Conservation (phyloP, 2,888 invertebrate genomes). For the Megamerina dolium region DNA sequence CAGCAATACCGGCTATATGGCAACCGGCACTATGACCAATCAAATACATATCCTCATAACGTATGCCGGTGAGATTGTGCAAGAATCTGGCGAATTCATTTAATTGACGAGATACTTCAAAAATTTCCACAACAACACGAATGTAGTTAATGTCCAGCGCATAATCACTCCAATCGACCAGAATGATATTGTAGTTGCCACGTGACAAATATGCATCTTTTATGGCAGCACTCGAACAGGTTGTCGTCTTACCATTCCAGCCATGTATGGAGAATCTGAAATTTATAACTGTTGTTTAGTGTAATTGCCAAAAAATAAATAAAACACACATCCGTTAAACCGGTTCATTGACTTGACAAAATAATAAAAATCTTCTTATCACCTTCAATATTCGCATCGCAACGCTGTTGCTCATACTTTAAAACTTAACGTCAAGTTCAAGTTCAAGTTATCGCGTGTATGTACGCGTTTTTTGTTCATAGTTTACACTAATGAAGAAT, state of each 20-base stretch:
- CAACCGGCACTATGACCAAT: constrained; percentile 41
- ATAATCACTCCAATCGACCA: constrained; percentile 34
- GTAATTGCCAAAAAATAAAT: neutral
- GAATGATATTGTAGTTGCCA: constrained; percentile 32
- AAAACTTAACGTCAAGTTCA: constrained; percentile 11
- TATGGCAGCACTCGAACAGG: constrained; percentile 30
- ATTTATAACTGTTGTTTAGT: neutral
- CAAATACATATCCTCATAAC: constrained; percentile 25
- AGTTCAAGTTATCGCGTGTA: too few relatives aligned
- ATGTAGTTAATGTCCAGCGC: constrained; percentile 28
- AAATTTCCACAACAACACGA: constrained; percentile 24
- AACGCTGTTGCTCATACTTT: too few relatives aligned
- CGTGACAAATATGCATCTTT: constrained; percentile 28
- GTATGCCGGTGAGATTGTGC: constrained; percentile 15
- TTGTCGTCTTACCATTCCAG: constrained; percentile 28
- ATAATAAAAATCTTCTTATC: too few relatives aligned
- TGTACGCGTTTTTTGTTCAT: too few relatives aligned
- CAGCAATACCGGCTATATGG: constrained; percentile 37
- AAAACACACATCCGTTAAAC: too few relatives aligned
- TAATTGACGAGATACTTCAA: constrained; percentile 26
- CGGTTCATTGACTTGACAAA: too few relatives aligned
- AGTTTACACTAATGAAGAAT: too few relatives aligned
- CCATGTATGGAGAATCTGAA: constrained; percentile 29
- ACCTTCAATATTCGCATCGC: too few relatives aligned
- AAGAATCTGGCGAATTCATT: constrained; percentile 32